Base-by-base conservation (phyloP, 2,113 vertebrate genomes). In the Grallaria varia region DNA sequence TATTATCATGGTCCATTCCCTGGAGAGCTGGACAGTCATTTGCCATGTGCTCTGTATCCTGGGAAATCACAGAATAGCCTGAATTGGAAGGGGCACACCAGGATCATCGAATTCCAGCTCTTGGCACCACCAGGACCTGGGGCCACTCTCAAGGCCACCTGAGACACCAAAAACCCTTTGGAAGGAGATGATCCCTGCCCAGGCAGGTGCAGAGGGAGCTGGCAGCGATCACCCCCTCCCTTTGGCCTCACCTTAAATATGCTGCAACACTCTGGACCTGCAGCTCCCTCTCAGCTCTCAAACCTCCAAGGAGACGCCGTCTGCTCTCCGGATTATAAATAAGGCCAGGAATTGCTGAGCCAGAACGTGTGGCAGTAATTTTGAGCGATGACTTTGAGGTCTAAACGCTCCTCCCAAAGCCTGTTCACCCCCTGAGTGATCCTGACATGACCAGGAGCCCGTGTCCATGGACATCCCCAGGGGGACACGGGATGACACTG, bases 201-300 rank as follows among this genome's bases (percentile, higher is more conserved):
- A 52, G 49, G 27, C 14, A 19, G 31, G 53, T 20, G 6, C 79
- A 55, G 78, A 21, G 60, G 64, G 56, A 76, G 33, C 68, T 59
- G 24, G 42, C 85, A 85, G 49, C 0, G 4, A 16, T 5, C 19
- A 4, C 7, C 10, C 35, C 50, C 62, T 22, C 0, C 1, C 19
- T 53, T 35, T 2, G 4, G 4, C 40, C 15, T 6, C 1, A 1
- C 79, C 53, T 39, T 19, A 5, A 2, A 25, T 1, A 6, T 1
- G 15, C 40, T 19, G 58, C 86, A 69, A 10, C n/a, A 4, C 30
- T 24, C 31, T 4, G 62, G 17, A 35, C 86, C 83, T 52, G 39
- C 42, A 11, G 18, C 5, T 68, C 14, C 0, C 37, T 59, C 77
- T 6, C 76, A 50, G 89, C 78, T 47, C 19, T 45, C 68, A 67